Conservation (phyloP, 2,113 vertebrate species). For the Tautogolabrus adspersus region DNA sequence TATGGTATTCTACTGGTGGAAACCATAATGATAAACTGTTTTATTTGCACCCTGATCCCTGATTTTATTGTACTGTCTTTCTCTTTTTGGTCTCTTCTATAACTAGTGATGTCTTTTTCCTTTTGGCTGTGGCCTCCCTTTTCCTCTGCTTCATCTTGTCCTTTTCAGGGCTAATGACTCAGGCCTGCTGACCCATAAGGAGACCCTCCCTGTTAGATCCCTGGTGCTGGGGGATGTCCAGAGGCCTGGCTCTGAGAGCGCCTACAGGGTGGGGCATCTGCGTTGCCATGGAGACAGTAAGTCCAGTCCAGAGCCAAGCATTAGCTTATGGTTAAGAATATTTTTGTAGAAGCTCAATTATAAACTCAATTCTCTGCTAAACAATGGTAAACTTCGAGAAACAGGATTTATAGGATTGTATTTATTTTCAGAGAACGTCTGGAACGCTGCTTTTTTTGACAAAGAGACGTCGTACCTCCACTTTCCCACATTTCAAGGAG, state of each 20-base stretch:
- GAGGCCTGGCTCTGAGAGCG: conserved; percentile 88
- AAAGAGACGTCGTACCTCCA: conserved; percentile 94
- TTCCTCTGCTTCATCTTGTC: not conserved
- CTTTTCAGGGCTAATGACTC: conserved; percentile 89
- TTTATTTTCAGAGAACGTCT: conserved; percentile 86
- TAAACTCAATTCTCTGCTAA: not conserved
- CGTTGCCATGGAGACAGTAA: conserved; percentile 94
- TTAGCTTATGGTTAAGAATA: not conserved
- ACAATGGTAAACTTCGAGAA: not conserved
- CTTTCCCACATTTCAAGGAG: conserved; percentile 94
- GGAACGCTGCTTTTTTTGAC: conserved; percentile 95
- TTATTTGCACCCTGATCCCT: not conserved
- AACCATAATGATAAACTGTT: not conserved
- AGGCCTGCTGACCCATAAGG: conserved; percentile 90
- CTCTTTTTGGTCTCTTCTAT: not conserved
- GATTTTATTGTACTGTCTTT: not conserved
- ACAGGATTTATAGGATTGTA: not conserved
- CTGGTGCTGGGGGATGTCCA: conserved; percentile 90
- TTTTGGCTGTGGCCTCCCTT: not conserved
- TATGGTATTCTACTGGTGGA: not conserved
- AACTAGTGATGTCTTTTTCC: not conserved
- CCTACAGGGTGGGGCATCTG: conserved; percentile 91
- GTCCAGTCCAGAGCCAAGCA: conserved; percentile 65
- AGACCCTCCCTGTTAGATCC: conserved; percentile 89
- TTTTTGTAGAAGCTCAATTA: not conserved